A percentile compares a stretch with the other conserved stretches of the same genome.
These are phyloP conservation scores for Pipistrellus pipistrellus DNA, from an alignment of 2,797 vertebrate genomes.

Conservation along the genomic window DNA sequence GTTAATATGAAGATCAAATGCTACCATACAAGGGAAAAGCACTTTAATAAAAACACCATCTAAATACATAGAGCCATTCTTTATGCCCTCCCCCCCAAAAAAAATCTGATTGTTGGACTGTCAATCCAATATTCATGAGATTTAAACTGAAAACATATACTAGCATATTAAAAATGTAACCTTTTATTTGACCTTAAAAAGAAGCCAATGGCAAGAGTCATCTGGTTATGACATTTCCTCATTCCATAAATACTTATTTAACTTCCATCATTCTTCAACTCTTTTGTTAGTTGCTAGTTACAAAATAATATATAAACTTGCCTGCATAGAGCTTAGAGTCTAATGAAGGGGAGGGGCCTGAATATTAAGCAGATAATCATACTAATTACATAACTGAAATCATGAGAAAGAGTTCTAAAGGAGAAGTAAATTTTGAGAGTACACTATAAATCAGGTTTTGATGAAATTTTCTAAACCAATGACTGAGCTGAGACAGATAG, in stretches of 20 bases:
- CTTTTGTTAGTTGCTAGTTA: background rate
- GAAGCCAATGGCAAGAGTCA: background rate
- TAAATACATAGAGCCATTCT: background rate
- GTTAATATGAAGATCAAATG: background rate
- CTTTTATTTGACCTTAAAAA: conserved; percentile 17
- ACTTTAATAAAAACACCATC: conserved; percentile 40
- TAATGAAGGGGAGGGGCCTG: background rate
- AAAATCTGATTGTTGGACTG: background rate
- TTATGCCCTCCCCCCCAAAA: background rate
- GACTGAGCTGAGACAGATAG: background rate
- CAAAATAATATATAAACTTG: conserved; percentile 14
- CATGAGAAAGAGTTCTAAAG: background rate
- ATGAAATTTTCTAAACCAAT: background rate
- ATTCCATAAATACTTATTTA: conserved; percentile 12
- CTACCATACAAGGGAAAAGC: background rate
- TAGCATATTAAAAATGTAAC: background rate
- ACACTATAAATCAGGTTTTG: background rate
- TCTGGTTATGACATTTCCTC: background rate
- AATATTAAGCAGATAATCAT: background rate
- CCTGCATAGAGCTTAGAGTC: background rate
- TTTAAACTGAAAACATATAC: background rate
- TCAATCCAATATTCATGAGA: background rate
- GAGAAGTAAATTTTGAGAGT: background rate
- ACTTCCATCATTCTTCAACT: background rate
- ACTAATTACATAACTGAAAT: conserved; percentile 14